These are phyloP conservation scores for Synanceia verrucosa DNA, from an alignment of 2,797 vertebrate species.

Conservation along the genomic window DNA sequence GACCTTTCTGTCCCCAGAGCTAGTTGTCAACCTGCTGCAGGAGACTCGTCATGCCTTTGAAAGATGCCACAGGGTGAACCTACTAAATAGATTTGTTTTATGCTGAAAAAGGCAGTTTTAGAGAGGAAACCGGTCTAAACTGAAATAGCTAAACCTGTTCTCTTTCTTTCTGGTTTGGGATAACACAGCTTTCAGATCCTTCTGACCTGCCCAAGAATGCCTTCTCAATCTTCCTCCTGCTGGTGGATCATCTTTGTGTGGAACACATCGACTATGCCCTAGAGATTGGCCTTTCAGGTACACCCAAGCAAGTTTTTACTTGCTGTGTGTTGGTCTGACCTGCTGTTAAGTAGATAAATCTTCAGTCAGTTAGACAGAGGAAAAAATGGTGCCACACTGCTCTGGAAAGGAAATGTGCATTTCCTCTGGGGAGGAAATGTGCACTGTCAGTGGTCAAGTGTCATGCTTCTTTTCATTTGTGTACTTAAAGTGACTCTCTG, in stretches of 20 bases:
- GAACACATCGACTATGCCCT: slow-evolving; percentile 99
- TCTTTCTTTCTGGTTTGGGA: slow-evolving; percentile 38
- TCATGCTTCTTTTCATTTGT: background rate
- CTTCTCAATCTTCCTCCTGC: slow-evolving; percentile 95
- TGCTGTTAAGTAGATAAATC: background rate
- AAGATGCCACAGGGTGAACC: slow-evolving; percentile 93
- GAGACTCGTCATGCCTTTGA: slow-evolving; percentile 99
- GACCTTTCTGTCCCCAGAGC: slow-evolving; percentile 96
- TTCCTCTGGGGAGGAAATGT: no score
- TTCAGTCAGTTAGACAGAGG: no score
- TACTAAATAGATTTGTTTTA: background rate
- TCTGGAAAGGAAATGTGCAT: no score
- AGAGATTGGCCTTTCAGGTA: slow-evolving; percentile 97
- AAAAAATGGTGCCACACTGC: background rate
- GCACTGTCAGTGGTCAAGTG: no score
- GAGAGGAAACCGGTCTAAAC: background rate
- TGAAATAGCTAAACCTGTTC: background rate
- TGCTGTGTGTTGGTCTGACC: background rate
- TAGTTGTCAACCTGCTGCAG: slow-evolving; percentile 97
- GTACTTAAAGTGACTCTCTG: background rate
- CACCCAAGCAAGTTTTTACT: background rate
- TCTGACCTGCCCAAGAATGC: slow-evolving; percentile 98
- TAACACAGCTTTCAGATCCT: slow-evolving; percentile 92
- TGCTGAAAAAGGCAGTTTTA: background rate
- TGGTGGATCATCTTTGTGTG: slow-evolving; percentile 97